Conservation (phyloP, 2,797 vertebrate species). For the Bufotes viridis region DNA sequence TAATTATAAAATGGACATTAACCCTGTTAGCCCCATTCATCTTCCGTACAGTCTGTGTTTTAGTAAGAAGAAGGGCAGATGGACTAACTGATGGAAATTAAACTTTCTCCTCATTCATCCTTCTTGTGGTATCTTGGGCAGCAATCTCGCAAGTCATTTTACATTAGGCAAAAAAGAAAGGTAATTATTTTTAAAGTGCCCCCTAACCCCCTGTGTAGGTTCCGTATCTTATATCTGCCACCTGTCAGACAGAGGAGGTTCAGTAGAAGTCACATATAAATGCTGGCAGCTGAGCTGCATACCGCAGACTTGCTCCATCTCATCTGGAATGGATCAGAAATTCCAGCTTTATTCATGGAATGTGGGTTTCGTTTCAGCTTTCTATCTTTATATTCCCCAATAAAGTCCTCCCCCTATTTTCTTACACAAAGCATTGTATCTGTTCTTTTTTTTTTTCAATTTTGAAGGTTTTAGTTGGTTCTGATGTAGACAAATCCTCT, state of each 20-base stretch:
- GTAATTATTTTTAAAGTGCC: background rate
- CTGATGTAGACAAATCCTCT: background rate
- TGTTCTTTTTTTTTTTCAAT: background rate
- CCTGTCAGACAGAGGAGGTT: background rate
- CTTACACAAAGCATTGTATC: background rate
- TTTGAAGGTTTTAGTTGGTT: background rate
- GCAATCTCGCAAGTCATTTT: background rate
- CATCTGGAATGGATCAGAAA: slow-evolving; percentile 32
- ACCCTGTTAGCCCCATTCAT: background rate
- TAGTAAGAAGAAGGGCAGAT: background rate
- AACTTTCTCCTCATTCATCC: background rate
- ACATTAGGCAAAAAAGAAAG: background rate
- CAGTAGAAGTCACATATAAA: slow-evolving; percentile 4
- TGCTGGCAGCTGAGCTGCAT: slow-evolving; percentile 3
- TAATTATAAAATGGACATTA: too few relatives aligned
- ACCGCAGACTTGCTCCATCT: slow-evolving; percentile 6
- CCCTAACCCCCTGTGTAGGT: background rate
- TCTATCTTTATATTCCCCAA: background rate
- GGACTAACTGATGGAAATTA: background rate
- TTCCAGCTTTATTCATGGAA: slow-evolving; percentile 17
- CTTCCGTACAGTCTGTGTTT: background rate
- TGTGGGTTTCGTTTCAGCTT: slow-evolving; percentile 5
- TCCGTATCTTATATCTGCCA: background rate
- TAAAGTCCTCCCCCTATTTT: background rate
- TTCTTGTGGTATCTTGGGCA: background rate